A percentile compares a stretch with the other conserved stretches of the same genome.
phyloP scores from a whole-genome alignment of 2,797 vertebrate genomes.

The Lindbergichthys nudifrons region DNA sequence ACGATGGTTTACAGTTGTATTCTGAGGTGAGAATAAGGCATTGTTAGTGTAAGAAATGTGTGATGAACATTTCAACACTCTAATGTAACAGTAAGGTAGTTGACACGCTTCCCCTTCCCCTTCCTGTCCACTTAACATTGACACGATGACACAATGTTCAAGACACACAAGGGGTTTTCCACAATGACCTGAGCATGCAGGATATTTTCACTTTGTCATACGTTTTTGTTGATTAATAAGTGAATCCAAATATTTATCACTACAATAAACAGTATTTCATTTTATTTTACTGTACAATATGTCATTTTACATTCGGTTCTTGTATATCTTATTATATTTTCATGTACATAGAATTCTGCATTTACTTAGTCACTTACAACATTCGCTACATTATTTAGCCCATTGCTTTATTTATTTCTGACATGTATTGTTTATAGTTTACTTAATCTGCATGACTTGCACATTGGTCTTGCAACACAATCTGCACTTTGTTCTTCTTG shows the following conservation, averaged over 20 bases:
- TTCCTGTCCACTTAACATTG: constrained; percentile 8
- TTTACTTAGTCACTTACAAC: too few species aligned
- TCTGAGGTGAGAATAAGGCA: accelerated
- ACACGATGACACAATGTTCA: not conserved
- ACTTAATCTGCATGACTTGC: too few species aligned
- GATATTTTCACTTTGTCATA: not conserved
- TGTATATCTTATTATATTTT: too few species aligned
- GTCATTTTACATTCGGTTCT: too few species aligned
- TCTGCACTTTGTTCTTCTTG: too few species aligned
- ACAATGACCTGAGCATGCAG: not conserved
- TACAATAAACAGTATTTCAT: too few species aligned
- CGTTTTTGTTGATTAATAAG: not conserved
- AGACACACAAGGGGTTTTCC: not conserved
- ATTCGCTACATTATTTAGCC: too few species aligned
- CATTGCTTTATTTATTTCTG: too few species aligned
- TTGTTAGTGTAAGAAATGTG: not conserved
- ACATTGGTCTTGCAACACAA: too few species aligned
- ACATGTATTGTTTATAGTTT: too few species aligned
- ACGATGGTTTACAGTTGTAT: not conserved
- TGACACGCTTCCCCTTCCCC: constrained; percentile 10
- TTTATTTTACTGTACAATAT: too few species aligned
- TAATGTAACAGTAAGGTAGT: not conserved
- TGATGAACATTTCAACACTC: not conserved
- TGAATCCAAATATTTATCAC: not conserved
- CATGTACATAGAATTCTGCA: too few species aligned